Evolutionary conservation across 2,113 vertebrate species (phyloP), one percentile per base, ranked within the genome.

Genomic region (Tonatia bakeri): DNA sequence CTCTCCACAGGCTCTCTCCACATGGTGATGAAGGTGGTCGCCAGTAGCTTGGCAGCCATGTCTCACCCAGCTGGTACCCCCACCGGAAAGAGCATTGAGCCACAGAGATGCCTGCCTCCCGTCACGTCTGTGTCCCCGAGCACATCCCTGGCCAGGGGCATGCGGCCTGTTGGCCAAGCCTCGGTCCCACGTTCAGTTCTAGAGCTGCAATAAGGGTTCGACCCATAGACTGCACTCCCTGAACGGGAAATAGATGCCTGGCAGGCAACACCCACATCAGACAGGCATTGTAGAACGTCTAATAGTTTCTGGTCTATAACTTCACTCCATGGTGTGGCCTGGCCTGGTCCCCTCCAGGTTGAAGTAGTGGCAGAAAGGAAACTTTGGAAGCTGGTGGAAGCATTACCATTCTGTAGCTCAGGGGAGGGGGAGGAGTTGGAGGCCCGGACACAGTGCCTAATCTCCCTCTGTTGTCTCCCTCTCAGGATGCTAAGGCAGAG

Each of bases 151-250:
- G 76, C 47, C 19, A 31, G 40, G 15, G 33, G 7, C 54, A 28
- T 10, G 31, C 47, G 72, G 9, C 13, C 43, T 10, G 0, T 3
- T 13, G 33, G 50, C 45, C 20, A 17, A 47, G 8, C 17, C 1
- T 22, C 22, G 43, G n/a, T 75, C 64, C 36, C 28, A 14, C 0
- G 0, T 11, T 22, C 16, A 31, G 20, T 38, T 36, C 22, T 17
- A n/a, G 26, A 36, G 19, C n/a, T 9, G 1, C 7, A 8, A 2
- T 8, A 0, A 5, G 28, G 3, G 36, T 80, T 36, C 14, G 33
- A 1, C n/a, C 33, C 12, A 19, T 1, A 33, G 22, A 9, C 0
- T 0, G 19, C 2, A 4, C 38, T 28, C 13, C 5, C 28, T 56
- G 43, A 33, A 50, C 69, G n/a, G 17, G 43, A 15, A 40, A n/a